These are phyloP conservation scores for Antechinus flavipes DNA, from an alignment of 2,113 vertebrate species.

Conservation along the genomic window DNA sequence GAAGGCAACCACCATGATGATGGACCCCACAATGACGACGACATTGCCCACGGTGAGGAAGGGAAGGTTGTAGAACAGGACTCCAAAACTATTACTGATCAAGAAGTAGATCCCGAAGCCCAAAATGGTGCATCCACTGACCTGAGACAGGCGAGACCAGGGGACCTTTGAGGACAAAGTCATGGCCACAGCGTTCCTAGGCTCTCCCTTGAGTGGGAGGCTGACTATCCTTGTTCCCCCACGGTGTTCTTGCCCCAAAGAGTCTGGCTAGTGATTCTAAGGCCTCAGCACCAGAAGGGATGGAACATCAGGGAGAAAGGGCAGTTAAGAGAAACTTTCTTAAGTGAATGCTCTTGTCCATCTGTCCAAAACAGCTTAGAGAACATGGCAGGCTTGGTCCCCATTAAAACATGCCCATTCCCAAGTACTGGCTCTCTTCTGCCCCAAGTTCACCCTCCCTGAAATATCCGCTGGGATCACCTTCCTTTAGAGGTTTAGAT, in stretches of 20 bases:
- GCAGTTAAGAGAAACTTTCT: background rate
- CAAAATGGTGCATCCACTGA: conserved; percentile 86
- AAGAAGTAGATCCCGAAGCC: conserved; percentile 85
- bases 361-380: background rate
- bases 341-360: background rate
- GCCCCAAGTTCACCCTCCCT: background rate
- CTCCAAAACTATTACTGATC: conserved; percentile 70
- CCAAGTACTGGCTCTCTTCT: background rate
- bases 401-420: background rate
- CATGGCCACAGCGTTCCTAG: background rate
- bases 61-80: conserved; percentile 80
- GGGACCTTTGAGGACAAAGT: background rate
- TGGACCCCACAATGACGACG: conserved; percentile 87
- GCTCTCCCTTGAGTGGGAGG: background rate
- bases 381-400: background rate
- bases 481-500: conserved; percentile 9
- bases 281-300: background rate
- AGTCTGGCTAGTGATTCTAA: background rate
- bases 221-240: background rate
- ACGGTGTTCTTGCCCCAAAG: background rate
- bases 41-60: conserved; percentile 83
- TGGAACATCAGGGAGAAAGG: background rate
- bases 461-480: background rate
- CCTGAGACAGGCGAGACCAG: conserved; percentile 77
- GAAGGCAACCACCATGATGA: conserved; percentile 92